Conservation (phyloP, 2,113 vertebrate genomes). For the Axis porcinus region DNA sequence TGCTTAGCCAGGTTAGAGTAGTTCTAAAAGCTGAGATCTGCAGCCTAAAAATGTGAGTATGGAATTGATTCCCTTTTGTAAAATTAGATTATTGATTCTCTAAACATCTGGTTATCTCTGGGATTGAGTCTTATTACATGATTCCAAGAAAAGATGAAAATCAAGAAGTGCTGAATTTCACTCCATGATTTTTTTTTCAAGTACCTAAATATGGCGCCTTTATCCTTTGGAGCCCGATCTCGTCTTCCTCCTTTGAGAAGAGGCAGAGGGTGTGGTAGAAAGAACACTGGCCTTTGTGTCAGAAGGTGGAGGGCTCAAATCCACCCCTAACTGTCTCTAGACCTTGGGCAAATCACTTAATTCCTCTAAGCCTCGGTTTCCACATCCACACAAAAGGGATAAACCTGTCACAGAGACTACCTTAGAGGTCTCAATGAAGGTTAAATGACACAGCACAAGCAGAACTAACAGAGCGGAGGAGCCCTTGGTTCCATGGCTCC, state of each 20-base stretch:
- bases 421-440: not conserved
- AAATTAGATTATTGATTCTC: constrained; percentile 46
- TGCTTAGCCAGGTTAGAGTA: not conserved
- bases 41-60: not conserved
- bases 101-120: not conserved
- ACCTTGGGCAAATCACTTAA: not conserved
- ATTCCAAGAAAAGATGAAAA: not conserved
- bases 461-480: not conserved
- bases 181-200: not conserved
- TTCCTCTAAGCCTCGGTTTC: not conserved
- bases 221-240: not conserved
- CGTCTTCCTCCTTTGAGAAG: not conserved
- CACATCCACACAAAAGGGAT: not conserved
- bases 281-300: not conserved
- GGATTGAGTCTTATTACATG: not conserved
- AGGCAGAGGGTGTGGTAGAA: not conserved
- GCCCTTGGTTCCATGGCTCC: not conserved
- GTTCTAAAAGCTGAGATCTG: constrained; percentile 22
- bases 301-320: not conserved
- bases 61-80: not conserved
- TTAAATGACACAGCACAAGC: not conserved
- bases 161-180: not conserved
- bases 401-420: not conserved
- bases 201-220: not conserved
- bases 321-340: not conserved